Conservation (phyloP, 2,888 invertebrate species). For the Limenitis camilla region DNA sequence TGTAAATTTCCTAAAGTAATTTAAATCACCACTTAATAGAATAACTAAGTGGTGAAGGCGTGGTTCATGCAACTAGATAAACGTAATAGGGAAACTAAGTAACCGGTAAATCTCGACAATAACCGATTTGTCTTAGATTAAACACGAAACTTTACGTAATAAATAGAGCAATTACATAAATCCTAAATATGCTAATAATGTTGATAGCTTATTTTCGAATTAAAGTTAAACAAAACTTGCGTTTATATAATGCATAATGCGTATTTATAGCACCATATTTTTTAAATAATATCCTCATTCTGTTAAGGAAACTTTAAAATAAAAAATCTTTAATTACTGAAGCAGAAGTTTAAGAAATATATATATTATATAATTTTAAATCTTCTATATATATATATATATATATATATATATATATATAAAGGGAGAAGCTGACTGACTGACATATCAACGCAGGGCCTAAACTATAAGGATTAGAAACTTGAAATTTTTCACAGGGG, state of each 20-base stretch:
- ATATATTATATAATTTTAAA: no score
- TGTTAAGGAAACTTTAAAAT: slow-evolving; percentile 1
- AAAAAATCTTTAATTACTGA: not conserved
- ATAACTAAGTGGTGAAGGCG: slow-evolving; percentile 11
- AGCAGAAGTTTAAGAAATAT: no score
- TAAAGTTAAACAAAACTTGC: no score
- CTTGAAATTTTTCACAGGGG: no score
- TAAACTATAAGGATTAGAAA: no score
- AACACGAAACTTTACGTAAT: slow-evolving; percentile 6
- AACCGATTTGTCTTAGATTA: slow-evolving; percentile 5
- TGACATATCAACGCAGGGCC: no score
- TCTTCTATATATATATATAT: no score
- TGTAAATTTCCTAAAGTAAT: not conserved
- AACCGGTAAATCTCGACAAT: slow-evolving; percentile 14
- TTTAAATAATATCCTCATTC: no score
- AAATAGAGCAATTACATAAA: not conserved
- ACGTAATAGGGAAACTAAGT: slow-evolving; percentile 15
- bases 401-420: no score
- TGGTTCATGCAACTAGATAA: slow-evolving; percentile 14
- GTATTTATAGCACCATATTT: no score
- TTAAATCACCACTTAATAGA: not conserved
- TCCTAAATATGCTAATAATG: not conserved
- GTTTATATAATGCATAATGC: no score
- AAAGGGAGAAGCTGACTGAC: no score
- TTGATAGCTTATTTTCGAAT: not conserved